Evolutionary conservation across 2,113 vertebrate species (phyloP).

Genomic region (Mystacornis crossleyi): DNA sequence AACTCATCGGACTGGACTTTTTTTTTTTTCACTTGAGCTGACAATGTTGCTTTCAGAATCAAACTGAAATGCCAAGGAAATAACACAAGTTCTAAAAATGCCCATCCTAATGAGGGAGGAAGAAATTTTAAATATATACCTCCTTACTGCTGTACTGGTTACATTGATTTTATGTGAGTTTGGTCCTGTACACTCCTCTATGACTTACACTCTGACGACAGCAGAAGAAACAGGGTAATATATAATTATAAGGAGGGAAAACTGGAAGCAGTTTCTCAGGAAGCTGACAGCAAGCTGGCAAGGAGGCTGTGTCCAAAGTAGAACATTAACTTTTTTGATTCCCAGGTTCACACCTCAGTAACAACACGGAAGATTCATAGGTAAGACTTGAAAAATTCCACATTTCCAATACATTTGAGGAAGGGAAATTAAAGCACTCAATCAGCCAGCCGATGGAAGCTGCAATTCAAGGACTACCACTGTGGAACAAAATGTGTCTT

Average conservation of each 20-base stretch:
- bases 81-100: not conserved
- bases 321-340: slow-evolving; percentile 2
- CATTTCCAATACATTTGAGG: not conserved
- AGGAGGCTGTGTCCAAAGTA: not conserved
- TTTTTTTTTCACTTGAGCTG: not conserved
- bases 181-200: not conserved
- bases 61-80: not conserved
- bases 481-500: not conserved
- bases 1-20: not conserved
- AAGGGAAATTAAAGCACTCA: not conserved
- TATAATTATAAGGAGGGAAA: slow-evolving; percentile 52
- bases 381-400: not conserved
- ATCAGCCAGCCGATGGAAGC: not conserved
- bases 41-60: not conserved
- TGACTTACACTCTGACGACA: not conserved
- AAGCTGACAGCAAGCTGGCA: slow-evolving; percentile 48
- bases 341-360: not conserved
- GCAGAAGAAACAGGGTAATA: not conserved
- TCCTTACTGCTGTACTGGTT: slow-evolving; percentile 4
- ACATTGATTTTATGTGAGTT: slow-evolving; percentile 58
- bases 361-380: not conserved
- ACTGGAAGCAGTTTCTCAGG: slow-evolving; percentile 54
- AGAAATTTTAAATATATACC: slow-evolving; percentile 33
- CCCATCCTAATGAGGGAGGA: slow-evolving; percentile 25
- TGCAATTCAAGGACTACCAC: not conserved